Evolutionary conservation across 1,140 invertebrate genomes (phyloP).

Genomic region (Psix sp.): DNA sequence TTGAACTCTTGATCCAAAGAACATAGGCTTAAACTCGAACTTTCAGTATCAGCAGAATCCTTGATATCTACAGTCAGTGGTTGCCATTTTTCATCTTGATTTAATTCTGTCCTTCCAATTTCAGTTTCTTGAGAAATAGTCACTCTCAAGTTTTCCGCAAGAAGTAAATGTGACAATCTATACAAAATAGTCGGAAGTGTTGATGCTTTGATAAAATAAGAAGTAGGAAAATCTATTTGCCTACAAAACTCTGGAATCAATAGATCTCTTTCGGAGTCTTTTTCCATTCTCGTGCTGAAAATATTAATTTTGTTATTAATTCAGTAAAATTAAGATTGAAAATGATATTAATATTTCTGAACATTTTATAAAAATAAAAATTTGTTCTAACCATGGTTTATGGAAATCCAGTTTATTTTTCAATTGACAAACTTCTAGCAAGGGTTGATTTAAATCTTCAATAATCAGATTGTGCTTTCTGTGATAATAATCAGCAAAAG

Average conservation of each 20-base stretch:
- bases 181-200: conserved; percentile 93
- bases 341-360: too few species aligned
- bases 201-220: conserved; percentile 92
- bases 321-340: too few species aligned
- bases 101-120: conserved; percentile 64
- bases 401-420: conserved; percentile 87
- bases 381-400: conserved; percentile 34
- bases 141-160: conserved; percentile 87
- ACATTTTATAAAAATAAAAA: too few species aligned
- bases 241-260: conserved; percentile 94
- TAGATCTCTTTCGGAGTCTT: conserved; percentile 77
- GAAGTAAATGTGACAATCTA: conserved; percentile 85
- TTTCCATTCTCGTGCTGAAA: conserved; percentile 13
- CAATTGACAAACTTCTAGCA: conserved; percentile 93
- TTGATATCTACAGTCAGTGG: conserved; percentile 40
- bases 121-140: conserved; percentile 76
- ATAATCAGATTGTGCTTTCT: conserved; percentile 87
- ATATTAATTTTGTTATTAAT: conserved; percentile 1
- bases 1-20: not conserved
- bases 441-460: conserved; percentile 84
- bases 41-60: not conserved
- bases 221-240: conserved; percentile 89
- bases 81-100: conserved; percentile 56
- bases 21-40: too few species aligned
- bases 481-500: conserved; percentile 89